These are phyloP conservation scores for Trachymyrmex septentrionalis DNA, from an alignment of 1,140 invertebrate species.

Conservation along the genomic window DNA sequence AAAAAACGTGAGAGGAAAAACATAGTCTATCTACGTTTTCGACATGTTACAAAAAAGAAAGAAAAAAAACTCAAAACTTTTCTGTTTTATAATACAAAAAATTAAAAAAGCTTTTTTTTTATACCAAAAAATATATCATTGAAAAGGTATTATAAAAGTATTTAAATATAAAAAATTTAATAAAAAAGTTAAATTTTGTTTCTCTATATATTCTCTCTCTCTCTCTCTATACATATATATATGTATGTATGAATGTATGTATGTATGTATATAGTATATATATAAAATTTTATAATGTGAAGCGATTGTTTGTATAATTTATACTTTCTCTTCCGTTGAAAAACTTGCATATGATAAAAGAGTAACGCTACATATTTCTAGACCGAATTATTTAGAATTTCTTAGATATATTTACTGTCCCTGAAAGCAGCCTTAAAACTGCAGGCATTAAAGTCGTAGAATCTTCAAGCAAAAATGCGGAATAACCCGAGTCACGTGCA, in stretches of 20 bases:
- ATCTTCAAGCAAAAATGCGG: constrained; percentile 66
- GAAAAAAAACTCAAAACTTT: neutral
- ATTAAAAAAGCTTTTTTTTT: neutral
- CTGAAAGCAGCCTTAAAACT: constrained; percentile 76
- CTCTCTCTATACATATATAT: too few species aligned
- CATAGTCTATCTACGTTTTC: constrained; percentile 1
- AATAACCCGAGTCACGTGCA: constrained; percentile 55
- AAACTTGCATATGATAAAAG: neutral
- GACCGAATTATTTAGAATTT: constrained; percentile 17
- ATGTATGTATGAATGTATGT: too few species aligned
- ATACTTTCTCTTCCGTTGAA: neutral
- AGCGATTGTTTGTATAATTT: neutral
- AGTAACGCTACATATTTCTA: neutral
- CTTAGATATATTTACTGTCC: constrained; percentile 32
- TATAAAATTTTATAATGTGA: too few species aligned
- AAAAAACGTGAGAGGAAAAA: neutral
- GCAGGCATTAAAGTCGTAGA: constrained; percentile 72
- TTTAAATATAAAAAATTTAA: constrained; percentile 1
- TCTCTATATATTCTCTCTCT: too few species aligned
- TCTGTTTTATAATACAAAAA: neutral
- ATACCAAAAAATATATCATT: neutral
- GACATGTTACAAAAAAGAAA: neutral
- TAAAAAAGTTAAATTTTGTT: neutral
- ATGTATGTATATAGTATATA: too few species aligned
- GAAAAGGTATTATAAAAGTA: constrained; percentile 1